Evolutionary conservation across 2,888 invertebrate genomes (phyloP).

Genomic region (Xiphydria camelus): DNA sequence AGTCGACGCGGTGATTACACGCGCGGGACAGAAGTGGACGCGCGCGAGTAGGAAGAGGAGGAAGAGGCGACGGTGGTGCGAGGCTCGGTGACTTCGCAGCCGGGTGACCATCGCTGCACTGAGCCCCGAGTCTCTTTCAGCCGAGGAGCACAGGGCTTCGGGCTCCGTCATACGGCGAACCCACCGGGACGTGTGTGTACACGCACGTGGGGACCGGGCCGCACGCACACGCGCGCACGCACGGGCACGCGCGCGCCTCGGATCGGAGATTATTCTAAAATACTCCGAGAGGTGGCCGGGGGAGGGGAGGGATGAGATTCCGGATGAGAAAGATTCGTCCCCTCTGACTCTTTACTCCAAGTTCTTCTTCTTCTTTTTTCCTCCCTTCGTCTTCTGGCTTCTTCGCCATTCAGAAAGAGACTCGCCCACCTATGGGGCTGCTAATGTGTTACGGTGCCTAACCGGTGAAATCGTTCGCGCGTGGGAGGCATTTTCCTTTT

Average conservation of each 20-base stretch:
- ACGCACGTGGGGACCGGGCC: constrained; percentile 6
- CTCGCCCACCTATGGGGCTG: too few species aligned
- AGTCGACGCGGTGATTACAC: background rate
- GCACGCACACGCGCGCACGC: constrained; percentile 31
- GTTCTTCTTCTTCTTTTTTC: constrained; percentile 16
- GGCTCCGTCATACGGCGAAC: constrained; percentile 11
- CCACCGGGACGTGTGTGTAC: background rate
- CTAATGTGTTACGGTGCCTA: too few species aligned
- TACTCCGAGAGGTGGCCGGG: constrained; percentile 5
- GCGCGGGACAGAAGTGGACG: background rate
- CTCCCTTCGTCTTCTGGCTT: constrained; percentile 2
- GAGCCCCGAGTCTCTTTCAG: constrained; percentile 40
- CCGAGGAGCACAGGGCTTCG: constrained; percentile 45
- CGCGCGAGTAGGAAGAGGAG: background rate
- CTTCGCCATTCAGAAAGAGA: too few species aligned
- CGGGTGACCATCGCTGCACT: constrained; percentile 55
- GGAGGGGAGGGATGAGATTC: constrained; percentile 6
- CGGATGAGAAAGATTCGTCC: constrained; percentile 5
- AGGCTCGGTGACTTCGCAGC: constrained; percentile 40
- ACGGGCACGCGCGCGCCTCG: constrained; percentile 29
- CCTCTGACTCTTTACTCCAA: constrained; percentile 4
- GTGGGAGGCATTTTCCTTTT: too few species aligned
- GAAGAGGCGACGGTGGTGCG: constrained; percentile 21
- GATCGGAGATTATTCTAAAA: constrained; percentile 17
- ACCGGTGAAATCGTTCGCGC: too few species aligned